phyloP scores from a whole-genome alignment of 2,113 vertebrate species.

The Cyphomyrus plagiostoma region DNA sequence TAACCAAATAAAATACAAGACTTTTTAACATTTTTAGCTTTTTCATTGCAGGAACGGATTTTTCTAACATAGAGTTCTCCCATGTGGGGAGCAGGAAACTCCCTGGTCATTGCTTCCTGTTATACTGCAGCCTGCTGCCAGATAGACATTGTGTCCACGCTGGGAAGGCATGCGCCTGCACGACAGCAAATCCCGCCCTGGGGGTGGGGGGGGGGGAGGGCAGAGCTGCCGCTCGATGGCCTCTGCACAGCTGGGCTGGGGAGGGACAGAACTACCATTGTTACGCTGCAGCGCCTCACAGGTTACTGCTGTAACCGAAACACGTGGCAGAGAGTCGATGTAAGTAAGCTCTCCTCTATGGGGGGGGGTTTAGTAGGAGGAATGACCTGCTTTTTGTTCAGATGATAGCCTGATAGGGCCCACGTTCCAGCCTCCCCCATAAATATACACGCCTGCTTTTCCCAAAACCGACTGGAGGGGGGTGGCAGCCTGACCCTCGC shows the following conservation, averaged over 20 bases:
- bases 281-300: too few relatives aligned
- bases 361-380: background rate
- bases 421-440: background rate
- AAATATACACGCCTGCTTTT: background rate
- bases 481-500: background rate
- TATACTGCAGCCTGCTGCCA: slow-evolving; percentile 27
- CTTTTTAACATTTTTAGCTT: too few relatives aligned
- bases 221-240: background rate
- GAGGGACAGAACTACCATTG: background rate
- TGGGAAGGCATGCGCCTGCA: slow-evolving; percentile 16
- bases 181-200: slow-evolving; percentile 30
- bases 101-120: slow-evolving; percentile 26
- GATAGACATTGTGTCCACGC: slow-evolving; percentile 24
- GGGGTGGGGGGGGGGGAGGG: slow-evolving; percentile 1
- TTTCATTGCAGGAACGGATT: too few relatives aligned
- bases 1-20: too few relatives aligned
- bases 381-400: background rate
- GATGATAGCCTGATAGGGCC: background rate
- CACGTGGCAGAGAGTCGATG: background rate
- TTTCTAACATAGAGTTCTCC: too few relatives aligned
- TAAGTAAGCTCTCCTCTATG: background rate
- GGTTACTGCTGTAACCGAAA: background rate
- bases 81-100: too few relatives aligned
- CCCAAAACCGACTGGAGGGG: background rate
- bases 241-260: background rate